Conservation (phyloP, 1,140 invertebrate genomes). For the Sminthurinus signatus region DNA sequence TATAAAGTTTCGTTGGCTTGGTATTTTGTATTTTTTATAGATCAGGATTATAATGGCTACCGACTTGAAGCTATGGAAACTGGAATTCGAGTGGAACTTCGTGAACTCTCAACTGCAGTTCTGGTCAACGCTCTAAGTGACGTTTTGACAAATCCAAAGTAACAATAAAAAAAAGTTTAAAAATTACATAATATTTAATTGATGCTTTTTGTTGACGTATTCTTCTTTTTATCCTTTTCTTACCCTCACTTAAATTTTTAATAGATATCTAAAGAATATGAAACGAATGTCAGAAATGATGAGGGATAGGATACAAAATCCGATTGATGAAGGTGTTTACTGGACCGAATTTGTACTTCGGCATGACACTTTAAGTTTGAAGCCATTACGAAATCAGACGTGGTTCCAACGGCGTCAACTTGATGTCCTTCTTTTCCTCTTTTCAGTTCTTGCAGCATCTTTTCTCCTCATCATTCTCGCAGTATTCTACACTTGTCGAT, state of each 20-base stretch:
- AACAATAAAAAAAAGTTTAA: background rate
- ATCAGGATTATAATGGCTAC: slow-evolving; percentile 28
- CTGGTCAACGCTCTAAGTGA: slow-evolving; percentile 23
- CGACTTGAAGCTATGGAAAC: slow-evolving; percentile 22
- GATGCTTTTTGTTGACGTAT: no score
- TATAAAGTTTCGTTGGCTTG: no score
- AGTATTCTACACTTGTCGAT: no score
- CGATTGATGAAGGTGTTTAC: slow-evolving; percentile 41
- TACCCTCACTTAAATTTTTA: no score
- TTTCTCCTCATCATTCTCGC: background rate
- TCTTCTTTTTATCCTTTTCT: no score
- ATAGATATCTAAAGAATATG: slow-evolving; percentile 45
- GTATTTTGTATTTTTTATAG: background rate
- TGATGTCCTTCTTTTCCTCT: slow-evolving; percentile 28
- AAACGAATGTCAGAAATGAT: slow-evolving; percentile 43
- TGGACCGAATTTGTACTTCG: slow-evolving; percentile 45
- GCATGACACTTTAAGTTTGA: slow-evolving; percentile 40
- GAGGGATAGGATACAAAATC: slow-evolving; percentile 49
- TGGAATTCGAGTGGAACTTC: slow-evolving; percentile 32
- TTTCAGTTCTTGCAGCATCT: background rate
- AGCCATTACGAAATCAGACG: slow-evolving; percentile 34
- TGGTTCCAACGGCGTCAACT: slow-evolving; percentile 28
- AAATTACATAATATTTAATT: no score
- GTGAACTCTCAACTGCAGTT: slow-evolving; percentile 14
- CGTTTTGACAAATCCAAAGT: slow-evolving; percentile 36